phyloP scores from a whole-genome alignment of 2,888 invertebrate genomes.

The Artemia sinica region DNA sequence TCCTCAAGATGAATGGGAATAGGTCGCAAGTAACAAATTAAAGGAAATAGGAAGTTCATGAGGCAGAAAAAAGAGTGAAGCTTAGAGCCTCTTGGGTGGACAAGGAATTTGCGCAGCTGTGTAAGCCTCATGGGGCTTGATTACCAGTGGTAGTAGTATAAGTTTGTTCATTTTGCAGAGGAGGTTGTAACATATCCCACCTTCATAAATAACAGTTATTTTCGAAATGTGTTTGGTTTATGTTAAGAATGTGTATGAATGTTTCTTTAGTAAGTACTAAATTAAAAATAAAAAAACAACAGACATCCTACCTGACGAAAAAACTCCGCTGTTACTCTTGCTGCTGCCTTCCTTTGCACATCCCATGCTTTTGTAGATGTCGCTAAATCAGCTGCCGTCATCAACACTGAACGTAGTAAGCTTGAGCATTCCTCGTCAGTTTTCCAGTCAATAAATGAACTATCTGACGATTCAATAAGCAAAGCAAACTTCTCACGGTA shows the following conservation, averaged over 20 bases:
- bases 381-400: conserved; percentile 43
- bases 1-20: too few species aligned
- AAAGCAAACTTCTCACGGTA: not conserved
- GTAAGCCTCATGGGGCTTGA: too few species aligned
- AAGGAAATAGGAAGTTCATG: too few species aligned
- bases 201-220: too few species aligned
- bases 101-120: too few species aligned
- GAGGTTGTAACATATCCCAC: too few species aligned
- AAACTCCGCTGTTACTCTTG: conserved; percentile 76
- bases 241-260: not conserved
- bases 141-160: too few species aligned
- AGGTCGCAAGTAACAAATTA: too few species aligned
- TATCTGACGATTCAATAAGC: conserved; percentile 29
- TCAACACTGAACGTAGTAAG: conserved; percentile 36
- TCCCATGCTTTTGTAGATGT: conserved; percentile 43
- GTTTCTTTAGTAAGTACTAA: conserved; percentile 18
- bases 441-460: conserved; percentile 32
- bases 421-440: conserved; percentile 33
- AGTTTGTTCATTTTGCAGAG: too few species aligned
- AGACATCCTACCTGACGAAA: conserved; percentile 61
- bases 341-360: conserved; percentile 49
- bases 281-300: conserved; percentile 17
- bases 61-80: too few species aligned
- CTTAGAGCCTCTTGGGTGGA: too few species aligned
- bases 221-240: too few species aligned